phyloP scores from a whole-genome alignment of 2,113 vertebrate genomes.

The Meriones unguiculatus region DNA sequence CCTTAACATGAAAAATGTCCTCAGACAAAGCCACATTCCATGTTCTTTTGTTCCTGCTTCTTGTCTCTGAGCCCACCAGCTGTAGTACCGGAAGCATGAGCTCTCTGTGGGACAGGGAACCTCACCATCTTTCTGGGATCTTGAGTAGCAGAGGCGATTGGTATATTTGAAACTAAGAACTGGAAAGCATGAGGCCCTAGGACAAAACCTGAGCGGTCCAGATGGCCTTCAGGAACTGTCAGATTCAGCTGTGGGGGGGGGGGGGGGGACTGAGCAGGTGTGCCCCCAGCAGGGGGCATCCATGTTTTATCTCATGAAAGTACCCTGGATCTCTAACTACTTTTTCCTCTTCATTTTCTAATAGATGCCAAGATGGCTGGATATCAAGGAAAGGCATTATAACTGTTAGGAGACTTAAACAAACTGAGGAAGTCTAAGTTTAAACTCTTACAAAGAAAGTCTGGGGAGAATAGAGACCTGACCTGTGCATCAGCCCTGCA shows the following conservation, averaged over 20 bases:
- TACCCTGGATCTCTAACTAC: background rate
- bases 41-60: background rate
- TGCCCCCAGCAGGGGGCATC: background rate
- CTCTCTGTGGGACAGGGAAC: background rate
- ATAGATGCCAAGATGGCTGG: conserved; percentile 28
- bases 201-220: background rate
- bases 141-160: background rate
- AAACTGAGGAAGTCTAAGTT: conserved; percentile 53
- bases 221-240: background rate
- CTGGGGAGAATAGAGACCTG: conserved; percentile 6
- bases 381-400: background rate
- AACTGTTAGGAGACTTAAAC: background rate
- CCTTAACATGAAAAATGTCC: background rate
- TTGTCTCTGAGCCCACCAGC: background rate
- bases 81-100: background rate
- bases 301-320: background rate
- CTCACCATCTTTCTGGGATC: background rate
- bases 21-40: fast-evolving
- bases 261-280: background rate
- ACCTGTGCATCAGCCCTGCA: background rate
- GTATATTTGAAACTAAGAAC: background rate
- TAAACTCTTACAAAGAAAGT: conserved; percentile 42
- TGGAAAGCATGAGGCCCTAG: too few species aligned
- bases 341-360: conserved; percentile 45
- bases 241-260: background rate